These are phyloP conservation scores for Aradophagus sp. DNA, from an alignment of 1,140 invertebrate genomes.

Conservation along the genomic window DNA sequence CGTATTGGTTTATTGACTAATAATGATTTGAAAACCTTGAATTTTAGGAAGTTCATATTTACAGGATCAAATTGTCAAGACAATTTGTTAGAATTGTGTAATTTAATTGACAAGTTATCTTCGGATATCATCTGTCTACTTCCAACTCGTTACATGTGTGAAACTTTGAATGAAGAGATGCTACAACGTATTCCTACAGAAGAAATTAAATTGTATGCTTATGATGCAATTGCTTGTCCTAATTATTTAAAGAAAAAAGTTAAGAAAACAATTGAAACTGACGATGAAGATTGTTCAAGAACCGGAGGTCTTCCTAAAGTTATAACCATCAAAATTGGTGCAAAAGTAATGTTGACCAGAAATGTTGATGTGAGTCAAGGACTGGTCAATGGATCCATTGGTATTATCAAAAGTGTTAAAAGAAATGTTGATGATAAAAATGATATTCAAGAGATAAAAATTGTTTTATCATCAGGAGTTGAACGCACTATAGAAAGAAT, in stretches of 20 bases:
- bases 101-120: constrained; percentile 5
- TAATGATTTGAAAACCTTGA: neutral
- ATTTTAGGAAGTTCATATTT: constrained; percentile 3
- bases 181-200: neutral
- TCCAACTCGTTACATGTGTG: constrained; percentile 19
- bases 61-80: neutral
- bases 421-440: neutral
- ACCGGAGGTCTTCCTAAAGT: neutral
- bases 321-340: neutral
- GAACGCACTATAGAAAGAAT: too few relatives aligned
- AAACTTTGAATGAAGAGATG: constrained; percentile 9
- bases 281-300: neutral
- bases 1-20: constrained; percentile 9
- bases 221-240: too few relatives aligned
- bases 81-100: constrained; percentile 5
- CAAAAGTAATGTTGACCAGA: neutral
- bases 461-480: too few relatives aligned
- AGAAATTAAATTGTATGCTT: too few relatives aligned
- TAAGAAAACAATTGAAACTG: too few relatives aligned
- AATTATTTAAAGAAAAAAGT: too few relatives aligned
- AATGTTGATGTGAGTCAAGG: neutral
- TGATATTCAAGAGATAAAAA: too few relatives aligned
- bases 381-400: too few relatives aligned
- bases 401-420: neutral
- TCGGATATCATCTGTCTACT: constrained; percentile 14